Percentiles rank a stretch among this genome's conserved stretches.
Conservation (phyloP, 2,888 invertebrate genomes). For the Idaea biselata region DNA sequence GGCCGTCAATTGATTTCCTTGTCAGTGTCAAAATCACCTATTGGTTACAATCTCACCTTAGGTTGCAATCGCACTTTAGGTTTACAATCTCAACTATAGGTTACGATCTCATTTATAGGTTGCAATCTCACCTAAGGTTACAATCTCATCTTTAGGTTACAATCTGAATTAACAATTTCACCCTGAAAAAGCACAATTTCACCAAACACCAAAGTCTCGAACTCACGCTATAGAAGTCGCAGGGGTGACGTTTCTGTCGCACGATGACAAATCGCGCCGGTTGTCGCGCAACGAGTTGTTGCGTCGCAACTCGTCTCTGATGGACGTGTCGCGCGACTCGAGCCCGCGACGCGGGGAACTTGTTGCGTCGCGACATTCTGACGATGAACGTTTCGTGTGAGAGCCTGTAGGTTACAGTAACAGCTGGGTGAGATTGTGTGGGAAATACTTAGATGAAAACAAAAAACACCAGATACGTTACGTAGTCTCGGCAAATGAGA, state of each 20-base stretch:
- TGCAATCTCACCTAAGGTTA: neutral
- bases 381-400: conserved; percentile 75
- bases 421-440: neutral
- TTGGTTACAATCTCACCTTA: neutral
- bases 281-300: conserved; percentile 69
- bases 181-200: conserved; percentile 1
- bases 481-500: too few species aligned
- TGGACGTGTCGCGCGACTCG: conserved; percentile 57
- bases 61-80: neutral
- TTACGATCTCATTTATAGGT: neutral
- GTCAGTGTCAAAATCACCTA: neutral
- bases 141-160: neutral
- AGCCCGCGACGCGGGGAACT: conserved; percentile 64
- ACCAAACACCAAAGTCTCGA: conserved; percentile 6
- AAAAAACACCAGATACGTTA: too few species aligned
- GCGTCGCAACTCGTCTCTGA: conserved; percentile 63
- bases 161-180: neutral
- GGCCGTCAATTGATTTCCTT: too few species aligned
- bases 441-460: too few species aligned
- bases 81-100: neutral
- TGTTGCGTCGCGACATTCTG: conserved; percentile 68
- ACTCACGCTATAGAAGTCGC: conserved; percentile 65
- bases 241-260: conserved; percentile 48
- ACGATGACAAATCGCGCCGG: conserved; percentile 48
- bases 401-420: conserved; percentile 44